phyloP scores from a whole-genome alignment of 2,888 invertebrate genomes.

The Limnephilus lunatus region DNA sequence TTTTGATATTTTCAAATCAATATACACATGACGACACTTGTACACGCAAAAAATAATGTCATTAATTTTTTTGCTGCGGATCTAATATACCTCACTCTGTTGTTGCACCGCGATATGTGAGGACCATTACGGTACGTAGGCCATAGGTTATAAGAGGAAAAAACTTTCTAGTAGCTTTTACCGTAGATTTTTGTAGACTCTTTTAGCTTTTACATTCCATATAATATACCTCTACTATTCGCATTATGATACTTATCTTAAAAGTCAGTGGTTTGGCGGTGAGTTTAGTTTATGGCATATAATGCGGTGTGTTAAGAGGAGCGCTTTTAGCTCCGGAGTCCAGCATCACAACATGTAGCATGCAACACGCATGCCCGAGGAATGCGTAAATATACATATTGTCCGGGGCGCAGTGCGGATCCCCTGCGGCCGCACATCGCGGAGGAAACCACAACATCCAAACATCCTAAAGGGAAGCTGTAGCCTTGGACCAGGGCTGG shows the following conservation, averaged over 20 bases:
- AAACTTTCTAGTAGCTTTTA: not conserved
- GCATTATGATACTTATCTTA: not conserved
- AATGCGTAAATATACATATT: constrained; percentile 40
- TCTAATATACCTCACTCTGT: not conserved
- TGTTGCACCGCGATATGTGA: not conserved
- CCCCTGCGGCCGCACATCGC: not conserved
- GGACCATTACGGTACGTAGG: not conserved
- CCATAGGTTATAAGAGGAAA: not conserved
- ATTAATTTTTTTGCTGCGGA: not conserved
- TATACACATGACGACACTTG: not conserved
- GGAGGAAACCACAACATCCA: constrained; percentile 10
- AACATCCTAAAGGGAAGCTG: constrained; percentile 24
- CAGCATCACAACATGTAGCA: not conserved
- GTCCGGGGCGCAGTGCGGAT: not conserved
- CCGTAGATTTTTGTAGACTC: not conserved
- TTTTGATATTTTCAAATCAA: not conserved
- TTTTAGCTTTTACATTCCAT: not conserved
- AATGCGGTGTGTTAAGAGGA: not conserved
- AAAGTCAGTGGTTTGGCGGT: not conserved
- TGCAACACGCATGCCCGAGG: constrained; percentile 3
- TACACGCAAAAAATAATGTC: not conserved
- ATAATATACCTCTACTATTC: not conserved
- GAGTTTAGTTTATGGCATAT: not conserved
- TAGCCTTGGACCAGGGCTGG: constrained; percentile 33
- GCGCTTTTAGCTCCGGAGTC: not conserved